Evolutionary conservation across 2,113 vertebrate genomes (phyloP), one percentile per base, ranked within the genome.

Genomic region (Trematomus loennbergii): DNA sequence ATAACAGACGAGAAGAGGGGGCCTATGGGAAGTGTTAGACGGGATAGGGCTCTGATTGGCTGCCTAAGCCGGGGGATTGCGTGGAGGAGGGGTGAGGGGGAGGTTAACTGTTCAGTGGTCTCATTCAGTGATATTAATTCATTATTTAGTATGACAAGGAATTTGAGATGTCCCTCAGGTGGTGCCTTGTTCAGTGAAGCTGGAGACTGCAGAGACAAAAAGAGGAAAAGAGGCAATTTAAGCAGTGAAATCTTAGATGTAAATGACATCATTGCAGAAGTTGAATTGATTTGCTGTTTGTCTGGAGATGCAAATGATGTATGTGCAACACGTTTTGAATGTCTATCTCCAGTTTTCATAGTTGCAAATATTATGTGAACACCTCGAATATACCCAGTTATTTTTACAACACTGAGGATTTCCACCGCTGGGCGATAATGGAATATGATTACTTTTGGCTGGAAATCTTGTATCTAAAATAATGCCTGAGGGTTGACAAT

Each of bases 111-210:
- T 69, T 79, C 81, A 54, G 78, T 11, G 2, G 10, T 76, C 88
- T 86, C 89, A 92, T 93, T 93, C 89, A 91, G 46, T 63, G 65
- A 79, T 82, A 87, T 85, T 68, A 78, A 87, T 90, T 82, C 54
- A 90, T 93, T 93, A 90, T 90, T 93, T 86, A 93, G 63, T 17
- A 66, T 72, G 82, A 80, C 8, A 20, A 61, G 88, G 76, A 90
- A 90, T 85, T 52, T 58, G 67, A 91, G 87, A 78, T 10, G 25
- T 52, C 55, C 18, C 11, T 3, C 9, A 49, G 46, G 57, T 33
- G 15, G 49, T 45, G 76, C 15, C 46, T n/a, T 8, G 18, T 45
- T 69, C n/a, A 13, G 12, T 4, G 57, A 70, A 57, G 72, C 10
- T 49, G 54, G 0, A 36, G 49, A 7, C 70, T 50, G 48, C 40